Percentiles rank a stretch among this genome's conserved stretches.
Conservation (phyloP, 1,140 invertebrate species). For the Nomia melanderi region DNA sequence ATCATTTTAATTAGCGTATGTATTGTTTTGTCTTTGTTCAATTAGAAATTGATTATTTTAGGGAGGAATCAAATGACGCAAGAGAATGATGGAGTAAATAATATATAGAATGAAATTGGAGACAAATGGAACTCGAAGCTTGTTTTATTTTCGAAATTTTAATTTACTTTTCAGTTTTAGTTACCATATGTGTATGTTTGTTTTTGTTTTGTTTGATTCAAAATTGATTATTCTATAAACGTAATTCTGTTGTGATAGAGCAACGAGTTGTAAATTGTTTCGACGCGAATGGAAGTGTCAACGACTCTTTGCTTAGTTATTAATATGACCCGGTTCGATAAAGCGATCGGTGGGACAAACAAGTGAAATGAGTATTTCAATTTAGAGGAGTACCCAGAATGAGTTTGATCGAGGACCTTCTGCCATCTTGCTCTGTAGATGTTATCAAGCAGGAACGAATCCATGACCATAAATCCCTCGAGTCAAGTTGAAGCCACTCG, state of each 20-base stretch:
- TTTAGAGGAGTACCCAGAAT: constrained; percentile 2
- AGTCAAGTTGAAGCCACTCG: constrained; percentile 15
- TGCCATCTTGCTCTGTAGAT: not conserved
- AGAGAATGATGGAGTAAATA: no score
- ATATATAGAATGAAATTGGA: no score
- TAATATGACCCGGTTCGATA: constrained; percentile 5
- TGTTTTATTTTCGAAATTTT: no score
- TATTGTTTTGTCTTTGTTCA: no score
- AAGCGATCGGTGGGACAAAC: not conserved
- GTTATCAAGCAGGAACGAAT: constrained; percentile 26
- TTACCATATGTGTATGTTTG: no score
- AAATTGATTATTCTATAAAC: not conserved
- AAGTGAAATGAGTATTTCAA: constrained; percentile 20
- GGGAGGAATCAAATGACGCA: no score
- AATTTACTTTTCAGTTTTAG: no score
- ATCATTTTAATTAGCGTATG: no score
- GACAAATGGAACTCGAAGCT: no score
- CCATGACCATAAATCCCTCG: constrained; percentile 16
- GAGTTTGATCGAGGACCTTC: not conserved
- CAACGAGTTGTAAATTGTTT: not conserved
- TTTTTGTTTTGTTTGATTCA: not conserved
- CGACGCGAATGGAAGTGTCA: not conserved
- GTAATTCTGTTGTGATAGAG: not conserved
- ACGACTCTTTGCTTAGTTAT: not conserved
- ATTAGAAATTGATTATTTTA: no score